Percentiles rank a stretch among this genome's conserved stretches.
phyloP scores from a whole-genome alignment of 2,888 invertebrate genomes.

The Teleiodes luculella region DNA sequence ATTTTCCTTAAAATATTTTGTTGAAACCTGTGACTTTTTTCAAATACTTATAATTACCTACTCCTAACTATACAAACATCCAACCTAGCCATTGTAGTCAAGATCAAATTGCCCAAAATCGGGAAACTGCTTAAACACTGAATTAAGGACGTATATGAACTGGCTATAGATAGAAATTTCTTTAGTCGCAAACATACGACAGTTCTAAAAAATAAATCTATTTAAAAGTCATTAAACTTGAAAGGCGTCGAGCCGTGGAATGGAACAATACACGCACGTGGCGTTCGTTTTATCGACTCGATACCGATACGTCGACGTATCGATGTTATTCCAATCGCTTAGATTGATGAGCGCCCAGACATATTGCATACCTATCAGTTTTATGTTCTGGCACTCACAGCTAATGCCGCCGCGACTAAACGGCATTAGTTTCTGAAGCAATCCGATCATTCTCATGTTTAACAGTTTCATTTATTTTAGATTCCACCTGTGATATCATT shows the following conservation, averaged over 20 bases:
- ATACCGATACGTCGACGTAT: slow-evolving; percentile 37
- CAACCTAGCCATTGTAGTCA: no score
- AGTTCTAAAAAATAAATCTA: not conserved
- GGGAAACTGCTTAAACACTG: no score
- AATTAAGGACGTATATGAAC: no score
- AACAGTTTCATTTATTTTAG: no score
- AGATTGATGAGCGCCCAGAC: slow-evolving; percentile 60
- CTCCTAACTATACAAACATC: no score
- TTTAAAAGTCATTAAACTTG: slow-evolving; percentile 25
- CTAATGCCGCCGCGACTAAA: slow-evolving; percentile 69
- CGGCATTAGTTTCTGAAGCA: slow-evolving; percentile 55
- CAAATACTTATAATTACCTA: no score
- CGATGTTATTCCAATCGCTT: slow-evolving; percentile 47
- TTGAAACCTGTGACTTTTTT: no score
- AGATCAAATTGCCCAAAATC: no score
- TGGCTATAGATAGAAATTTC: no score
- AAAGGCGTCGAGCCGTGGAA: slow-evolving; percentile 25
- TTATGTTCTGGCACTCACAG: slow-evolving; percentile 69
- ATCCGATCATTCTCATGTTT: slow-evolving; percentile 45
- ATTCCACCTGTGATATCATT: slow-evolving; percentile 42
- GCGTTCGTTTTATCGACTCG: slow-evolving; percentile 41
- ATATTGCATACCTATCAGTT: slow-evolving; percentile 74
- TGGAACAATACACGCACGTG: slow-evolving; percentile 35
- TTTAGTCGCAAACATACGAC: not conserved
- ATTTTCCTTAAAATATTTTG: no score